phyloP scores from a whole-genome alignment of 2,888 invertebrate genomes.

The Netelia melanura region DNA sequence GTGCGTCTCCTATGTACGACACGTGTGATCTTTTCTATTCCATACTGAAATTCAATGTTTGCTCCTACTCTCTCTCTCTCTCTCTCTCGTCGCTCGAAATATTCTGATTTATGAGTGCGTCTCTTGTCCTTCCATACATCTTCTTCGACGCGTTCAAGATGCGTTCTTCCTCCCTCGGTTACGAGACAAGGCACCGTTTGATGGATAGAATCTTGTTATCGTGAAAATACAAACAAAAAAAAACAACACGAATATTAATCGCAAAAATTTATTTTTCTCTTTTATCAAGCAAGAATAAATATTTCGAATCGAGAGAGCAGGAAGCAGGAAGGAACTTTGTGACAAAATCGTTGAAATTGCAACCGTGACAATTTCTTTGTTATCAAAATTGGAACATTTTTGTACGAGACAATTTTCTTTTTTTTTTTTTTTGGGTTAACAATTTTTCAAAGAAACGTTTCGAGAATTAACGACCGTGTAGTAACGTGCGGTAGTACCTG shows the following conservation, averaged over 20 bases:
- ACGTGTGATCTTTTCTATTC: constrained; percentile 49
- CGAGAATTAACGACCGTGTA: too few relatives aligned
- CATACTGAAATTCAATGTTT: constrained; percentile 56
- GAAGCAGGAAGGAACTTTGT: too few relatives aligned
- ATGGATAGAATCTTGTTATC: neutral
- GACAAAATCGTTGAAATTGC: too few relatives aligned
- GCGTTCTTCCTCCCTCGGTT: constrained; percentile 17
- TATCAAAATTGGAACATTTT: neutral
- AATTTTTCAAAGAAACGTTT: too few relatives aligned
- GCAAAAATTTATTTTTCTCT: too few relatives aligned
- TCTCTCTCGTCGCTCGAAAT: constrained; percentile 42
- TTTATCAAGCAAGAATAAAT: too few relatives aligned
- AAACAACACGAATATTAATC: neutral
- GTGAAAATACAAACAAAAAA: neutral
- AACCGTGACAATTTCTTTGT: too few relatives aligned
- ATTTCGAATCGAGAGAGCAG: too few relatives aligned
- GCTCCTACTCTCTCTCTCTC: constrained; percentile 27
- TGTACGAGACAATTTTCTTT: neutral
- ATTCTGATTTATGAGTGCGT: constrained; percentile 62
- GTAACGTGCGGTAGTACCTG: neutral
- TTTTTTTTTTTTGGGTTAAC: too few relatives aligned
- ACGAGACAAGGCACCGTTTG: neutral
- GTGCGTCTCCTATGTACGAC: neutral
- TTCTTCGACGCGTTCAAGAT: constrained; percentile 40
- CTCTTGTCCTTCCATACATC: constrained; percentile 39